Conservation (phyloP, 2,113 vertebrate species). For the Engystomops pustulosus region DNA sequence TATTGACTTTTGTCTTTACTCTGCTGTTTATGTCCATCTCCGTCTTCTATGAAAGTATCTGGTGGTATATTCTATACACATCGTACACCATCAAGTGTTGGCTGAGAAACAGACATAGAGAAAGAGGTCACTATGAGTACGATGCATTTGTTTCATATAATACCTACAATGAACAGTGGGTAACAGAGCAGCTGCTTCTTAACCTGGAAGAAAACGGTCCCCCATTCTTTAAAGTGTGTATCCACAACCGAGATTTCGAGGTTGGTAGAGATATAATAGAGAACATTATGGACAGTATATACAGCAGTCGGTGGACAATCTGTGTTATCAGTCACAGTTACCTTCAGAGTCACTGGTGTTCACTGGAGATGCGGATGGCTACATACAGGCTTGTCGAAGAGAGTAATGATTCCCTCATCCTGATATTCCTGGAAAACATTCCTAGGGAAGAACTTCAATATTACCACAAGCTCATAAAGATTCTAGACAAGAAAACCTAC, state of each 20-base stretch:
- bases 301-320: conserved; percentile 63
- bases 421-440: conserved; percentile 65
- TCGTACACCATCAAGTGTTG: conserved; percentile 59
- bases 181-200: conserved; percentile 61
- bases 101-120: conserved; percentile 58
- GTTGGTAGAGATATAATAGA: conserved; percentile 67
- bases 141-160: conserved; percentile 67
- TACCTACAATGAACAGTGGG: conserved; percentile 63
- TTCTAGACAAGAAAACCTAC: conserved; percentile 63
- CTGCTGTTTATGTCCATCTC: conserved; percentile 56
- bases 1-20: conserved; percentile 46
- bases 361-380: conserved; percentile 64
- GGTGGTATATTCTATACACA: conserved; percentile 63
- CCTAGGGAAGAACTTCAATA: conserved; percentile 63
- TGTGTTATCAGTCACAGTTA: conserved; percentile 64
- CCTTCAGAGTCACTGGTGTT: conserved; percentile 66
- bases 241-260: conserved; percentile 66
- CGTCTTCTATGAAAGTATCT: conserved; percentile 60
- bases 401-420: conserved; percentile 60
- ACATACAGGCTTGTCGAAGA: conserved; percentile 62
- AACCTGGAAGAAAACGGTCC: conserved; percentile 63
- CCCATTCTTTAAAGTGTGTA: conserved; percentile 60
- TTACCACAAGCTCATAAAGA: conserved; percentile 62
- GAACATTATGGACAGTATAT: conserved; percentile 65
- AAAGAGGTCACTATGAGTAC: conserved; percentile 57